Evolutionary conservation across 2,888 invertebrate species (phyloP).

Genomic region (Acleris holmiana): DNA sequence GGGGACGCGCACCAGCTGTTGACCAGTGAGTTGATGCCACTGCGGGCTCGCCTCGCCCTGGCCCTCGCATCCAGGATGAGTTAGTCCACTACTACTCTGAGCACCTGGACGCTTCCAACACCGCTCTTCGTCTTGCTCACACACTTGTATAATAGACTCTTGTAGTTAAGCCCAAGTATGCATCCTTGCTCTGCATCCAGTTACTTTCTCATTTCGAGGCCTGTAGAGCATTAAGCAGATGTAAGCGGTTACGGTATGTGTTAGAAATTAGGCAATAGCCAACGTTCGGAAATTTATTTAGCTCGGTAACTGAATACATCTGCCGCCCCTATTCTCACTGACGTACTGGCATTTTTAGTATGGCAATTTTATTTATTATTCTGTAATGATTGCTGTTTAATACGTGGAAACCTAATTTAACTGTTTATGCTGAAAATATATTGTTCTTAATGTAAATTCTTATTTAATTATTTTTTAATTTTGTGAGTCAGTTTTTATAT

Average conservation of each 20-base stretch:
- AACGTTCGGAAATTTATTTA: not conserved
- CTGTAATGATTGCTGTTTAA: not conserved
- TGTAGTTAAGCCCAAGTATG: constrained; percentile 33
- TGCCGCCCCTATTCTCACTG: constrained; percentile 15
- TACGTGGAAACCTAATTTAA: too few species aligned
- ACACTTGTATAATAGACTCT: constrained; percentile 37
- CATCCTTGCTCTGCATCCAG: constrained; percentile 30
- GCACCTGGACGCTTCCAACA: constrained; percentile 73
- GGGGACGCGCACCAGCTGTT: constrained; percentile 86
- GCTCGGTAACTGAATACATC: constrained; percentile 32
- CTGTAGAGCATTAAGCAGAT: constrained; percentile 26
- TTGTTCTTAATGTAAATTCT: too few species aligned
- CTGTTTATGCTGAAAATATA: too few species aligned
- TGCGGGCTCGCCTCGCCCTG: constrained; percentile 80
- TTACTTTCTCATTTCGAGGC: constrained; percentile 23
- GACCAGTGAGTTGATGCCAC: constrained; percentile 87
- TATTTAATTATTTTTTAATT: too few species aligned
- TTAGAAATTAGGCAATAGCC: constrained; percentile 1
- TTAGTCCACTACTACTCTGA: constrained; percentile 82
- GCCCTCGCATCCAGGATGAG: constrained; percentile 85
- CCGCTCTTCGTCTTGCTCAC: constrained; percentile 54
- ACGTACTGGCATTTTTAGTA: constrained; percentile 6
- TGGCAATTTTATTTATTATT: not conserved
- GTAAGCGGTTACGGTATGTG: constrained; percentile 26
- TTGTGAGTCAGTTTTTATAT: too few species aligned